These are phyloP conservation scores for Lytechinus pictus DNA, from an alignment of 35 echinoderm and acorn worm genomes.

Conservation along the genomic window DNA sequence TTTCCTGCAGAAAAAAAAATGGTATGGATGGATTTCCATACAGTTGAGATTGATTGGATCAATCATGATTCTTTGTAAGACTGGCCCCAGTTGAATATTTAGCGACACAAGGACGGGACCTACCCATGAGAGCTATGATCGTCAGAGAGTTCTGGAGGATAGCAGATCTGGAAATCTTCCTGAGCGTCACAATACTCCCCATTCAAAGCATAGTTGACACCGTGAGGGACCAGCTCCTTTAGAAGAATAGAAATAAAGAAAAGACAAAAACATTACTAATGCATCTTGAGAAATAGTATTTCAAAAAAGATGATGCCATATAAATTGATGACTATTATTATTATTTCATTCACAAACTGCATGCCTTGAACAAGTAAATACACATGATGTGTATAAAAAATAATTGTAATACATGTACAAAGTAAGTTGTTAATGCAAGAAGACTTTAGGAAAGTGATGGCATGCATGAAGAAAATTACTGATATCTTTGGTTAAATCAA, in stretches of 20 bases:
- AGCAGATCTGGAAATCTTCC: neutral
- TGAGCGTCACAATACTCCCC: neutral
- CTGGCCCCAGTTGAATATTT: too few relatives aligned
- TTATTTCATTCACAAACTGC: too few relatives aligned
- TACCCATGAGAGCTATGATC: neutral
- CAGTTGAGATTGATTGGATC: too few relatives aligned
- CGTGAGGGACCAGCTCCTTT: neutral
- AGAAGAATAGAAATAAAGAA: too few relatives aligned
- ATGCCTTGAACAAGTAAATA: neutral
- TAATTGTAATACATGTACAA: neutral
- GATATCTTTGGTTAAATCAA: neutral
- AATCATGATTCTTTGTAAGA: too few relatives aligned
- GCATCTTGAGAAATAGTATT: too few relatives aligned
- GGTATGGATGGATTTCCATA: too few relatives aligned
- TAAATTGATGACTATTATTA: too few relatives aligned
- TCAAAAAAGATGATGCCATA: too few relatives aligned
- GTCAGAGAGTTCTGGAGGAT: neutral
- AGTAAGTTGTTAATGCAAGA: neutral
- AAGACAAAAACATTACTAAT: too few relatives aligned
- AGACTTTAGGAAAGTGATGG: neutral
- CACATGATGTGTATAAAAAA: neutral
- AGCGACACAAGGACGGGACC: neutral
- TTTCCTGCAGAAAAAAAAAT: too few relatives aligned
- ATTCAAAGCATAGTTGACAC: constrained; percentile 27
- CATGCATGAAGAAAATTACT: too few relatives aligned